Conservation (phyloP, 92 coral and sea anemone genomes). For the Pocillopora meandrina region DNA sequence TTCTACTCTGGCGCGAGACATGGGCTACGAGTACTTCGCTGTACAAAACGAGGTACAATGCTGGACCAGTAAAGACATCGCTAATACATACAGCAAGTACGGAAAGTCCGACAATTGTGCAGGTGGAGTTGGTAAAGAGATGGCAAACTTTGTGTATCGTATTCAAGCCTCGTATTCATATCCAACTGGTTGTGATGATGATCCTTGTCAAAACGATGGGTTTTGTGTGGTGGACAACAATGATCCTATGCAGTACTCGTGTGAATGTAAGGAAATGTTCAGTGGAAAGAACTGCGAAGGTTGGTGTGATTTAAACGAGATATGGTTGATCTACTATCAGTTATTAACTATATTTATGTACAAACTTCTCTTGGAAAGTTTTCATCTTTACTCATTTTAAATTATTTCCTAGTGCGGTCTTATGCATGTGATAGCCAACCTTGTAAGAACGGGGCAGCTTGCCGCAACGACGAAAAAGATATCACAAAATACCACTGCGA, state of each 20-base stretch:
- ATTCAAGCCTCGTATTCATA: background rate
- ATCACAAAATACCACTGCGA: background rate
- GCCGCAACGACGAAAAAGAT: background rate
- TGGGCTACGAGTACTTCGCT: conserved; percentile 12
- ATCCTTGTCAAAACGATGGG: conserved; percentile 12
- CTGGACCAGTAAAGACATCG: conserved; percentile 13
- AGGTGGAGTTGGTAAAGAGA: conserved; percentile 8
- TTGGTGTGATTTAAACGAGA: background rate
- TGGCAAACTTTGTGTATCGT: conserved; percentile 21
- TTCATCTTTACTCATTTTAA: too few relatives aligned
- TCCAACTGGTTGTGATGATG: conserved; percentile 3
- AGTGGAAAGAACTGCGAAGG: conserved; percentile 7
- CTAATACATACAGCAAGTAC: conserved; percentile 13
- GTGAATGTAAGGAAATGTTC: conserved; percentile 16
- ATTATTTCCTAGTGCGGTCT: background rate
- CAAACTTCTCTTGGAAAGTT: too few relatives aligned
- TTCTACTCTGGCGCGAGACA: conserved; percentile 15
- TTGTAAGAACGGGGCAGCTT: conserved; percentile 5
- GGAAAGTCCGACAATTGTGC: conserved; percentile 12
- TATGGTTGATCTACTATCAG: too few relatives aligned
- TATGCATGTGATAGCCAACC: conserved; percentile 1
- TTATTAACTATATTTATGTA: too few relatives aligned
- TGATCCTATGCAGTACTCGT: background rate
- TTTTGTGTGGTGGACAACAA: conserved; percentile 4
- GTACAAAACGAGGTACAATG: conserved; percentile 17